Conservation (phyloP, 1,140 invertebrate genomes). For the Chionoecetes opilio region DNA sequence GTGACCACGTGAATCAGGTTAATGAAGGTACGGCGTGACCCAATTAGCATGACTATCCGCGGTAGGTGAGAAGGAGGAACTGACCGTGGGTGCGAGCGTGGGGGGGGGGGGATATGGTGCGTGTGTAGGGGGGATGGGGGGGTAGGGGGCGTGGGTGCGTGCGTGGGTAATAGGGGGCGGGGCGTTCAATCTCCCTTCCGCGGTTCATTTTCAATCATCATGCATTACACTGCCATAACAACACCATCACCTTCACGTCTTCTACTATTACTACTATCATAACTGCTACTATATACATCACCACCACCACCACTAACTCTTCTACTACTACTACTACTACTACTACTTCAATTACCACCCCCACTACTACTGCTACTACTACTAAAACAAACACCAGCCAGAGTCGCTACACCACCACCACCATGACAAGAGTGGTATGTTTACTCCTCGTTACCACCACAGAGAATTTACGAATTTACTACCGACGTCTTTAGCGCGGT, state of each 20-base stretch:
- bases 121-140: too few species aligned
- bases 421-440: not conserved
- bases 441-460: too few species aligned
- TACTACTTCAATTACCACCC: not conserved
- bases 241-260: too few species aligned
- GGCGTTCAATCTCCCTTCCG: too few species aligned
- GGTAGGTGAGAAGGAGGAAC: not conserved
- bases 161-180: not conserved
- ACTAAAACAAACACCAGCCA: not conserved
- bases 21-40: constrained; percentile 16
- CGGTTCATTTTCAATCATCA: too few species aligned
- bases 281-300: not conserved
- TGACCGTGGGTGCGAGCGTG: not conserved
- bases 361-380: not conserved
- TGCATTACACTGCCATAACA: too few species aligned
- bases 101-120: too few species aligned
- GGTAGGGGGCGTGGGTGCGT: too few species aligned
- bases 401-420: not conserved
- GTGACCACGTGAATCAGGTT: not conserved
- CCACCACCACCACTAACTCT: not conserved
- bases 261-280: too few species aligned
- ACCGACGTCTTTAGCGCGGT: not conserved
- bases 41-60: not conserved
- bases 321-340: not conserved
- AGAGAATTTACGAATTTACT: not conserved